Base-by-base conservation (phyloP, 2,888 invertebrate species). In the Julus scanicus region DNA sequence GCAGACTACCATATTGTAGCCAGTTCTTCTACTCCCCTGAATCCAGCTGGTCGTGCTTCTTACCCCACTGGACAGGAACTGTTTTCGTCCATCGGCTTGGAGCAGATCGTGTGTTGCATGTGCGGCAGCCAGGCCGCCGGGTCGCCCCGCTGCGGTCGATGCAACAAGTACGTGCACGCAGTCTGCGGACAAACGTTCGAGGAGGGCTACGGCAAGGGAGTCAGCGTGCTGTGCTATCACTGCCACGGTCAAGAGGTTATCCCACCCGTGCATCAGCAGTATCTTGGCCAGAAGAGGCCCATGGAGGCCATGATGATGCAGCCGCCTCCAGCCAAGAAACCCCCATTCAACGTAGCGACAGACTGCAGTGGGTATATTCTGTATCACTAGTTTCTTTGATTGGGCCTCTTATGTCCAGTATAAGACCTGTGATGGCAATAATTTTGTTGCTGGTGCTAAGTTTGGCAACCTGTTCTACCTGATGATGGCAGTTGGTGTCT, bases 261-360 rank as follows among this genome's bases (percentile, higher is more conserved):
- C 29, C 71, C 71, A 11, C n/a, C 71, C 29, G 20, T 71, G 71
- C 71, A 71, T 20, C 71, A 20, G 29, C 71, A 71, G 29, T 71
- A 71, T 5, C 20, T 71, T 9, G 11, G 71, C 29, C 71, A 71
- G 29, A 71, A 71, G 11, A 71, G 71, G 13, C 71, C 71, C 5
- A 20, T 71, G 71, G 71, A 71, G 29, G 29, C 71, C 20, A 71
- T 71, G 71, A 71, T 71, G 71, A 71, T 71, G 71, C 71, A 71
- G 29, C 71, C 71, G 9, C 71, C 71, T 29, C 44, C 44, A 44
- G 29, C 71, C 71, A 71, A 71, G 29, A 71, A 71, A 20, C 29
- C 71, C 9, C 29, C 71, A 1, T 71, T 71, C 29, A 71, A 71
- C 20, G 29, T 29, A 11, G 20, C 71, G 1, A 11, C 71, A 29